Conservation (phyloP, 2,797 vertebrate genomes). For the Odontamblyopus lacepedii region DNA sequence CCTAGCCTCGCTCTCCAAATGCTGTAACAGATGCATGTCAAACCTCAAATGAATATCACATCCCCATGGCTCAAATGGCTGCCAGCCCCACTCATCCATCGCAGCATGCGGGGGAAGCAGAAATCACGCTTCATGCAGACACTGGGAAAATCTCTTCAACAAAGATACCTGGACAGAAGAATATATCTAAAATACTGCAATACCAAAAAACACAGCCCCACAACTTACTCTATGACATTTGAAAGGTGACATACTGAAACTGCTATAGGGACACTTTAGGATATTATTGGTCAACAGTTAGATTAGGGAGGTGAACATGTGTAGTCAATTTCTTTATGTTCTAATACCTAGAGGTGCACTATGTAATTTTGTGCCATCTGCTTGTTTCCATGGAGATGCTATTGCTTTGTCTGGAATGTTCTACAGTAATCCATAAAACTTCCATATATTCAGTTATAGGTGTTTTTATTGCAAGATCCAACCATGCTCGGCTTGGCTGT, state of each 20-base stretch:
- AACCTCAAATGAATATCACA: constrained; percentile 40
- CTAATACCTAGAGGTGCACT: neutral
- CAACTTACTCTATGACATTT: neutral
- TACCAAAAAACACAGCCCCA: neutral
- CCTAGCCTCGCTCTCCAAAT: constrained; percentile 20
- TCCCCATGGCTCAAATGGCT: constrained; percentile 29
- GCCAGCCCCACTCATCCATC: constrained; percentile 22
- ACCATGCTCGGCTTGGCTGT: too few relatives aligned
- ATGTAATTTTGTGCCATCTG: neutral
- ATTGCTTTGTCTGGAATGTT: neutral
- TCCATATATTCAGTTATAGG: too few relatives aligned
- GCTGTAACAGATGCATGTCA: constrained; percentile 33
- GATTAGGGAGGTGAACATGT: neutral
- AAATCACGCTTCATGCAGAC: constrained; percentile 21
- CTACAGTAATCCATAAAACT: too few relatives aligned
- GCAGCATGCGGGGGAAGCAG: constrained; percentile 24
- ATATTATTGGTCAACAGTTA: neutral
- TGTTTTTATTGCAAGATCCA: too few relatives aligned
- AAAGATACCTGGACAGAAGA: neutral
- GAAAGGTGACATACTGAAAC: neutral
- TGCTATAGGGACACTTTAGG: neutral
- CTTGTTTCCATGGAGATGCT: neutral
- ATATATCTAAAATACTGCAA: neutral
- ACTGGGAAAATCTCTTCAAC: constrained; percentile 19
- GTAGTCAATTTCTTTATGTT: too few relatives aligned